Evolutionary conservation across 2,888 invertebrate genomes (phyloP), one percentile per base, ranked within the genome.

Genomic region (Serrognathus titanus): DNA sequence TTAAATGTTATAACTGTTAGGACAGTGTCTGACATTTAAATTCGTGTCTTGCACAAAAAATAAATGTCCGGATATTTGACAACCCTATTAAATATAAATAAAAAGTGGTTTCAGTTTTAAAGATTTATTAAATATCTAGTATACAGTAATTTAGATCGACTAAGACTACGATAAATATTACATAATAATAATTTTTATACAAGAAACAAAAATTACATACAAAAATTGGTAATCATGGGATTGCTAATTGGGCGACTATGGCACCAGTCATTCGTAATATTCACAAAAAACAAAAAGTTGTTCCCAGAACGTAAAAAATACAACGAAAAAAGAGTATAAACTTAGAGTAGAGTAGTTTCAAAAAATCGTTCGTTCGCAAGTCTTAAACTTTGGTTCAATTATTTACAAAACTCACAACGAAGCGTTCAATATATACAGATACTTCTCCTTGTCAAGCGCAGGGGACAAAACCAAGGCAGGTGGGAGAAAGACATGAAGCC

Each of bases 361-460:
- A 48, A 48, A 54, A 57, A 53, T 53, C 54, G 53, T 55, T 62
- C 59, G 58, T 58, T 62, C 59, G 60, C 63, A 51, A 58, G 54
- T 56, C 51, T 50, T 51, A 51, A 57, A 67, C 73, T 73, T 73
- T 73, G 71, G 71, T 73, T 72, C 70, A 66, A 68, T 68, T 73
- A 73, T 73, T 68, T 73, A 72, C 71, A 73, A 63, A 59, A 64
- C 64, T 69, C 72, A 73, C 71, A 71, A 69, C 24, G 66, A 64
- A 63, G 64, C 64, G 54, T 66, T 65, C 70, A 68, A 66, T 73
- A 73, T 74, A 72, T 73, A 74, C 73, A 75, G 69, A 72, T 69
- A 71, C 39, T 53, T 55, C 31, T 52, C 37, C 36, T 43, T 54
- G 13, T 46, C 24, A 40, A 40, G 13, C 7, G 40, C 40, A 40